Percentiles rank a stretch among this genome's conserved stretches.
These are phyloP conservation scores for Drosophila recens DNA, from an alignment of 2,888 invertebrate species.

Conservation along the genomic window DNA sequence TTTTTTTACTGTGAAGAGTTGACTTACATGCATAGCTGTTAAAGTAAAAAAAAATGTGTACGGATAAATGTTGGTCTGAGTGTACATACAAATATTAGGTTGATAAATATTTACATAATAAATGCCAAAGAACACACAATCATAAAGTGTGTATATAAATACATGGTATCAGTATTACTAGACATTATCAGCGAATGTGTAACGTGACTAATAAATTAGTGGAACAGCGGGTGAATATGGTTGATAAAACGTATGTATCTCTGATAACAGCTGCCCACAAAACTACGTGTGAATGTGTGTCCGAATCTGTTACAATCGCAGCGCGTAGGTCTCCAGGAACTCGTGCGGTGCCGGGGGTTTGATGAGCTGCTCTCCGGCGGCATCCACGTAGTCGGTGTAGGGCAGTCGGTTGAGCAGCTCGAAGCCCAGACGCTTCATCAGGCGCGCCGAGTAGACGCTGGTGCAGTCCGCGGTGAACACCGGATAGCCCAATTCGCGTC, in stretches of 20 bases:
- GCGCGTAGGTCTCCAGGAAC: slow-evolving; percentile 74
- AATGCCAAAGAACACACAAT: neutral
- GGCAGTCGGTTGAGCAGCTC: slow-evolving; percentile 69
- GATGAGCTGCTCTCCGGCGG: slow-evolving; percentile 72
- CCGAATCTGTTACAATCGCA: slow-evolving; percentile 47
- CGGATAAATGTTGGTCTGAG: no score
- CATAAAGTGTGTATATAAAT: neutral
- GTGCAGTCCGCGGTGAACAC: slow-evolving; percentile 81
- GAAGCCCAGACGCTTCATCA: slow-evolving; percentile 75
- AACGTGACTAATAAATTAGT: neutral
- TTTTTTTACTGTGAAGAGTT: no score
- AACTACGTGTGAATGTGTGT: no score
- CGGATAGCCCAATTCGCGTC: slow-evolving; percentile 62
- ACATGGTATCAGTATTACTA: neutral
- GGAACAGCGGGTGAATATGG: neutral
- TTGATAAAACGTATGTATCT: neutral
- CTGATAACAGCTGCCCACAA: neutral
- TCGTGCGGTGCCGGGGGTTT: slow-evolving; percentile 76
- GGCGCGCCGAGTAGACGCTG: slow-evolving; percentile 78
- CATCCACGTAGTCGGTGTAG: slow-evolving; percentile 74
- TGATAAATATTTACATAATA: neutral
- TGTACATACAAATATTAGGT: neutral
- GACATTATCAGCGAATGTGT: neutral
- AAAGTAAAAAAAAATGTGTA: no score
- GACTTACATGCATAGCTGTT: no score